These are phyloP conservation scores for Rhinoderma darwinii DNA, from an alignment of 2,113 vertebrate species.

Conservation along the genomic window DNA sequence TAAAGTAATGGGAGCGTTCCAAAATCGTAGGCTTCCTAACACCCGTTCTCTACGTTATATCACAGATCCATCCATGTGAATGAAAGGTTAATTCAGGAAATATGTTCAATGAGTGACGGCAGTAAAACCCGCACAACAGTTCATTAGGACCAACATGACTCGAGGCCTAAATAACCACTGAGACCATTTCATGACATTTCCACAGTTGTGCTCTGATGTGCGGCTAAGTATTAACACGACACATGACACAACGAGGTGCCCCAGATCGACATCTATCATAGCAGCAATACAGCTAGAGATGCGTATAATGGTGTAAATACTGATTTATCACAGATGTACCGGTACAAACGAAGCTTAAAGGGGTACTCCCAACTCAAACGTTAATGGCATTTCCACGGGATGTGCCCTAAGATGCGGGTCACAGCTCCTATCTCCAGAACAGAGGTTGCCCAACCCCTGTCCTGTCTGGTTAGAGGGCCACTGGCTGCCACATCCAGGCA, in stretches of 20 bases:
- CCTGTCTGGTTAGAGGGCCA: too few species aligned
- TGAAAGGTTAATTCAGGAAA: constrained; percentile 1
- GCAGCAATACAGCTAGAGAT: neutral
- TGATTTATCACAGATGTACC: neutral
- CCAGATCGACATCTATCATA: neutral
- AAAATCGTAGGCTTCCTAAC: too few species aligned
- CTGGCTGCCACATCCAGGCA: too few species aligned
- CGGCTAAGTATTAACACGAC: neutral
- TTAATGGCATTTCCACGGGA: too few species aligned
- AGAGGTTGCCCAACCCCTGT: too few species aligned
- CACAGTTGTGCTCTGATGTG: neutral
- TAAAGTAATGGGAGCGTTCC: too few species aligned
- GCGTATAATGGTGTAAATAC: neutral
- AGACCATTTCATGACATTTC: constrained; percentile 14
- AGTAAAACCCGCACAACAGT: neutral
- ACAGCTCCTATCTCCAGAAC: too few species aligned
- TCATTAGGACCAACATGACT: constrained; percentile 1
- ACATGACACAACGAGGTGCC: neutral
- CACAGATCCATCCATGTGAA: neutral
- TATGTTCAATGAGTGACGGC: neutral
- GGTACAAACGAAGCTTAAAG: too few species aligned
- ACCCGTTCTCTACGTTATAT: too few species aligned
- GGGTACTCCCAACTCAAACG: too few species aligned
- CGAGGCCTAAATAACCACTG: neutral
- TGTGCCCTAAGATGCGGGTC: too few species aligned